Percentiles rank a stretch among this genome's conserved stretches.
These are phyloP conservation scores for Lasiurus borealis DNA, from an alignment of 2,113 vertebrate species.

Conservation along the genomic window DNA sequence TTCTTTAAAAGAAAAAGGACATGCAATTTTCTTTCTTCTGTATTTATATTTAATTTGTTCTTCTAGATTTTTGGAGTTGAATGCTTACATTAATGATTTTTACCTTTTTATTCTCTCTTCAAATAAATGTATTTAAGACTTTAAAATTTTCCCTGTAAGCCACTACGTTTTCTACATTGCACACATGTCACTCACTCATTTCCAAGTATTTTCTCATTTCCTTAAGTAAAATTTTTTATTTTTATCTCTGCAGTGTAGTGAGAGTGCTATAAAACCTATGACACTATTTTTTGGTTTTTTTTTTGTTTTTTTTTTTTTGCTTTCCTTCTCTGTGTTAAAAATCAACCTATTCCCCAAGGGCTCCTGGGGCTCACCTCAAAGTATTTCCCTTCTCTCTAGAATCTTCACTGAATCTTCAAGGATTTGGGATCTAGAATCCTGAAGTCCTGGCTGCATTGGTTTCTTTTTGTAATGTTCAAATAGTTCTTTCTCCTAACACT, in stretches of 20 bases:
- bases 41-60: constrained; percentile 2
- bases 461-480: constrained; percentile 8
- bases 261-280: not conserved
- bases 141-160: constrained; percentile 28
- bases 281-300: not conserved
- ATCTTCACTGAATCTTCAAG: not conserved
- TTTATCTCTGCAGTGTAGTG: not conserved
- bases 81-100: not conserved
- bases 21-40: not conserved
- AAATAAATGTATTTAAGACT: not conserved
- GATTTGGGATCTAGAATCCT: not conserved
- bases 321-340: not conserved
- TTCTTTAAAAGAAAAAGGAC: not conserved
- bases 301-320: constrained; percentile 48
- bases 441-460: not conserved
- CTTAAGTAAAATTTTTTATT: constrained; percentile 50
- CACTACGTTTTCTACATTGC: not conserved
- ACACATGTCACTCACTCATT: not conserved
- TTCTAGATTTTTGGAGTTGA: not conserved
- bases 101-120: not conserved
- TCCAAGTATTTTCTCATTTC: constrained; percentile 54
- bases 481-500: not conserved
- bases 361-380: not conserved
- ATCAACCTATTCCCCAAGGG: not conserved
- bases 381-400: not conserved